Evolutionary conservation across 2,797 vertebrate species (phyloP), one percentile per base, ranked within the genome.

Genomic region (Tragopan temminckii): DNA sequence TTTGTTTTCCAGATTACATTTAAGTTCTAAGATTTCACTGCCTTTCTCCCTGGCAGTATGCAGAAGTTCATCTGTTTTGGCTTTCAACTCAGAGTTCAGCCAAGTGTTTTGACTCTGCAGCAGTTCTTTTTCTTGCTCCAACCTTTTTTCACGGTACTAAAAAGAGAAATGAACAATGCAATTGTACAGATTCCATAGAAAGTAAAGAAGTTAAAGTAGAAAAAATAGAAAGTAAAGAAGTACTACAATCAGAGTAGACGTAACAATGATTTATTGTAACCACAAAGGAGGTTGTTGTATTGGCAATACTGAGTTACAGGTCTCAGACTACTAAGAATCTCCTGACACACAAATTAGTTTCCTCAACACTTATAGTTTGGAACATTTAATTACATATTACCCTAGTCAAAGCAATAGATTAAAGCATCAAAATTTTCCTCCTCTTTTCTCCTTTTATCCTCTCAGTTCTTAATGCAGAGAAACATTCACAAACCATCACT

Each of bases 91-190:
- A 1, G 98, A 77, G 35, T 99, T 99, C 92, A 99, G 96, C 99
- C 99, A 99, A 1, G 98, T 97, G 79, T 98, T 99, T 67, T 99
- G 99, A 85, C 90, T 97, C 89, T 98, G 97, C 3, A 99, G 96
- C 40, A 99, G 98, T 86, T 99, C 99, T 71, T 99, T 99, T 94
- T 99, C 99, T 96, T 99, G 99, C 31, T 99, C 99, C 98, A 99
- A 98, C 13, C 99, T 99, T 90, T 98, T 99, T 96, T 99, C 99
- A 76, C 98, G 99, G 96, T 99, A 99, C 99, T 99, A 89, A 46
- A 94, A 67, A 89, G 58, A 85, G 80, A 92, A 76, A 77, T 13
- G 23, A 21, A 50, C 4, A 61, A 31, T 18, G 7, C 61, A 38
- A 86, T 3, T 57, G 13, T 6, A 72, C 7, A 29, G 15, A 11